phyloP scores from a whole-genome alignment of 2,113 vertebrate species.

The Xerus inauris region DNA sequence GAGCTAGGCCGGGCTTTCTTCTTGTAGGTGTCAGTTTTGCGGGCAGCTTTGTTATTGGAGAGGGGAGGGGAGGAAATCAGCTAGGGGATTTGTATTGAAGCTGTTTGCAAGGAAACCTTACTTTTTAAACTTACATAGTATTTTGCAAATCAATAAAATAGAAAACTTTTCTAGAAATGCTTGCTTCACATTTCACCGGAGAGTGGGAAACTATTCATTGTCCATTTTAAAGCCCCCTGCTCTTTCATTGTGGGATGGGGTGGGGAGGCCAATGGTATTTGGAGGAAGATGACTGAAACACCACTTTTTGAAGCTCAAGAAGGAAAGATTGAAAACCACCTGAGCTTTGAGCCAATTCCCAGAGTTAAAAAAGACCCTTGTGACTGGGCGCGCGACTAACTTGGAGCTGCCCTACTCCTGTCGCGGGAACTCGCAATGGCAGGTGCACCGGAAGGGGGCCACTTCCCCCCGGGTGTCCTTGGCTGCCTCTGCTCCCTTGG shows the following conservation, averaged over 20 bases:
- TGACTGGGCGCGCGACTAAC: background rate
- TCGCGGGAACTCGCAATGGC: accelerated
- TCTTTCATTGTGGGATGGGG: background rate
- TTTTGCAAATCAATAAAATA: constrained; percentile 51
- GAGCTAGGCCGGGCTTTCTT: background rate
- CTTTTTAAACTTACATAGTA: background rate
- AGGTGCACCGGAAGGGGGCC: constrained; percentile 54
- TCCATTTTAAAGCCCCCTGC: background rate
- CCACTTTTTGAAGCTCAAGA: background rate
- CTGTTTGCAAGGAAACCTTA: background rate
- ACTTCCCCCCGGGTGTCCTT: background rate
- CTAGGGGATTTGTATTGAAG: background rate
- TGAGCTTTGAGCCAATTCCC: background rate
- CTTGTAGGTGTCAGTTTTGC: background rate
- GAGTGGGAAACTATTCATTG: background rate
- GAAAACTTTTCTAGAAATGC: constrained; percentile 68
- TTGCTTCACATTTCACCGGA: background rate
- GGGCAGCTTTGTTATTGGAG: background rate
- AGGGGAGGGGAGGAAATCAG: no score
- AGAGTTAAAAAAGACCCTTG: background rate
- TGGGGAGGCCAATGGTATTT: background rate
- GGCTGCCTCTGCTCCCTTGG: background rate
- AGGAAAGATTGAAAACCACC: background rate
- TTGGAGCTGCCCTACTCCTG: background rate
- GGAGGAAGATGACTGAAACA: background rate